A percentile compares a stretch with the other conserved stretches of the same genome.
phyloP scores from a whole-genome alignment of 2,113 vertebrate genomes.

The Chunga burmeisteri region DNA sequence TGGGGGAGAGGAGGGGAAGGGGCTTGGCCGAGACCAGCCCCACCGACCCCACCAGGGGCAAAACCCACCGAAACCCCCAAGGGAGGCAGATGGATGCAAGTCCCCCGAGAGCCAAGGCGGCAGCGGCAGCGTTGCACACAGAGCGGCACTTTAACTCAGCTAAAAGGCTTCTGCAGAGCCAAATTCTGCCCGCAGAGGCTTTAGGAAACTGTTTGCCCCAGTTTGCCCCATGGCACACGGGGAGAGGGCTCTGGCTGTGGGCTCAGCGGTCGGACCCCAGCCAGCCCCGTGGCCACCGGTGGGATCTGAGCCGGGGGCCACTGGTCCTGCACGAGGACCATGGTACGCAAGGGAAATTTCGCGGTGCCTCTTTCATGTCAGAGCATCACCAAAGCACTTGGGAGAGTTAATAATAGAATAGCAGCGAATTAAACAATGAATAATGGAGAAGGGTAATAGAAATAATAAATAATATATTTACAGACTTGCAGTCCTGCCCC shows the following conservation, averaged over 20 bases:
- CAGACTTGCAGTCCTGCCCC: not conserved
- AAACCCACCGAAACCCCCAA: not conserved
- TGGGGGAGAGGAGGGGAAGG: not conserved
- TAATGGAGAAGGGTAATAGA: constrained; percentile 53
- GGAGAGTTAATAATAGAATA: constrained; percentile 56
- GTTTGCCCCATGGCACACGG: not conserved
- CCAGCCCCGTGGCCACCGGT: not conserved
- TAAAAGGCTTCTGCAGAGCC: not conserved
- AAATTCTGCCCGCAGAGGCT: not conserved
- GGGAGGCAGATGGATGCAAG: rapidly evolving
- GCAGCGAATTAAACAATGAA: constrained; percentile 38
- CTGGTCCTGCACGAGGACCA: rapidly evolving
- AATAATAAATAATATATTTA: constrained; percentile 48
- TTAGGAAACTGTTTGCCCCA: not conserved
- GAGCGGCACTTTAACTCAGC: not conserved
- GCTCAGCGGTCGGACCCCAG: rapidly evolving
- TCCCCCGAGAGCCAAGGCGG: rapidly evolving
- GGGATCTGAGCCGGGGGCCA: rapidly evolving
- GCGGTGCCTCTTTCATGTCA: constrained; percentile 1
- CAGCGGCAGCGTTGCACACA: not conserved
- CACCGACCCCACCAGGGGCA: not conserved
- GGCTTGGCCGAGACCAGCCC: not conserved
- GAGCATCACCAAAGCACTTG: not conserved
- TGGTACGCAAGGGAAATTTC: not conserved
- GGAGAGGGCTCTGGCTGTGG: not conserved